These are phyloP conservation scores for Ploceus nigricollis DNA, from an alignment of 2,113 vertebrate species.

Conservation along the genomic window DNA sequence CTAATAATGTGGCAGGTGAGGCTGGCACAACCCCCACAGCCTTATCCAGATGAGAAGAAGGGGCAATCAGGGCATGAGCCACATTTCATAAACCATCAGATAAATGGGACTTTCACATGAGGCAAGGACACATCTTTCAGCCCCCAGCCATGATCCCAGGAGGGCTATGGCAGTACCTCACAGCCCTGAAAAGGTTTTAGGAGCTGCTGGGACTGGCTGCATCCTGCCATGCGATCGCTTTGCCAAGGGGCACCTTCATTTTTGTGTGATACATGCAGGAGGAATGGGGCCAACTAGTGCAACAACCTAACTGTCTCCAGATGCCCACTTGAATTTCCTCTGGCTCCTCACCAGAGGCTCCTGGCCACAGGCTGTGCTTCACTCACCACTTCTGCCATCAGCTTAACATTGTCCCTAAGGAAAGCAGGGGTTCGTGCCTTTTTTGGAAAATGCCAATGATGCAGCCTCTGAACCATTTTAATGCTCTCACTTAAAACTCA, in stretches of 20 bases:
- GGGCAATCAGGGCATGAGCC: fast-evolving
- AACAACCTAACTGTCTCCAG: background rate
- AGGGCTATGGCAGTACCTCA: background rate
- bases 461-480: background rate
- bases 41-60: background rate
- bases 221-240: fast-evolving
- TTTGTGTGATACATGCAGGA: background rate
- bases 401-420: fast-evolving
- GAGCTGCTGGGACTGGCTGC: background rate
- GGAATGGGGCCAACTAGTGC: background rate
- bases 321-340: background rate
- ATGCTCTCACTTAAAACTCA: background rate
- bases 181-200: background rate
- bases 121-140: background rate
- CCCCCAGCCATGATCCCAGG: fast-evolving
- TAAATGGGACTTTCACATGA: background rate
- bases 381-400: background rate
- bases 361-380: background rate
- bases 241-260: background rate
- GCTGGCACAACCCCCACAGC: background rate
- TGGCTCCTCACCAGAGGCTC: background rate
- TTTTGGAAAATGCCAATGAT: fast-evolving
- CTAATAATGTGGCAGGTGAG: background rate
- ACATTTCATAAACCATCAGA: background rate
- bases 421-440: background rate